A percentile compares a stretch with the other conserved stretches of the same genome.
Evolutionary conservation across 2,113 vertebrate genomes (phyloP).

Genomic region (Malurus alboscapulatus): DNA sequence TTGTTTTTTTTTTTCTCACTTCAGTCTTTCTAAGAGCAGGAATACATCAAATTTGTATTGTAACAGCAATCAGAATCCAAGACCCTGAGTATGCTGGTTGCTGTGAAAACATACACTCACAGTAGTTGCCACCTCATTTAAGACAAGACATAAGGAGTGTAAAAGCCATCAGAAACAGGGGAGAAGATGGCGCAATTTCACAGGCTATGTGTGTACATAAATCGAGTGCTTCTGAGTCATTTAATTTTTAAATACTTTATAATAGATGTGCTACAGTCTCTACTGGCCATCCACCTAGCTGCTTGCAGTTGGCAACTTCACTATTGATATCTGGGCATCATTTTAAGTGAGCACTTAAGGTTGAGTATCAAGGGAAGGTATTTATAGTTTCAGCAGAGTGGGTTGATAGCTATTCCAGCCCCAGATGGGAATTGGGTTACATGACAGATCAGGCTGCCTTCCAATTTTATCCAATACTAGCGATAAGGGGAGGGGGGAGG

Average conservation of each 20-base stretch:
- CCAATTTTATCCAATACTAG: slow-evolving; percentile 33
- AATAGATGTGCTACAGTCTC: background rate
- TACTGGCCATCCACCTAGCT: slow-evolving; percentile 38
- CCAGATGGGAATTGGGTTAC: slow-evolving; percentile 61
- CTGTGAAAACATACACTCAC: background rate
- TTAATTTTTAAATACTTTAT: slow-evolving; percentile 41
- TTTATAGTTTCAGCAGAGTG: slow-evolving; percentile 55
- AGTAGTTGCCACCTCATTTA: background rate
- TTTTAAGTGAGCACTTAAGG: slow-evolving; percentile 65
- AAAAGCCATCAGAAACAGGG: background rate
- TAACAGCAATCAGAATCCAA: background rate
- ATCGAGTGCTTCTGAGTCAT: background rate
- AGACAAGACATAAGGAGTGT: background rate
- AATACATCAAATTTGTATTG: background rate
- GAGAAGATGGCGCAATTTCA: background rate
- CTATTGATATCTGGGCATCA: slow-evolving; percentile 55
- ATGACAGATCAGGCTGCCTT: slow-evolving; percentile 16
- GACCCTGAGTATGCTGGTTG: background rate
- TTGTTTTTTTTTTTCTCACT: background rate
- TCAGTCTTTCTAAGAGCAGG: background rate
- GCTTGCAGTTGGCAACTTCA: slow-evolving; percentile 30
- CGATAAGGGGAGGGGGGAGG: background rate
- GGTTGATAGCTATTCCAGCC: slow-evolving; percentile 58
- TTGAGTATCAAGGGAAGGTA: slow-evolving; percentile 57
- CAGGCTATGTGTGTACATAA: background rate